Conservation (phyloP, 2,113 vertebrate genomes). For the Notothenia rossii region DNA sequence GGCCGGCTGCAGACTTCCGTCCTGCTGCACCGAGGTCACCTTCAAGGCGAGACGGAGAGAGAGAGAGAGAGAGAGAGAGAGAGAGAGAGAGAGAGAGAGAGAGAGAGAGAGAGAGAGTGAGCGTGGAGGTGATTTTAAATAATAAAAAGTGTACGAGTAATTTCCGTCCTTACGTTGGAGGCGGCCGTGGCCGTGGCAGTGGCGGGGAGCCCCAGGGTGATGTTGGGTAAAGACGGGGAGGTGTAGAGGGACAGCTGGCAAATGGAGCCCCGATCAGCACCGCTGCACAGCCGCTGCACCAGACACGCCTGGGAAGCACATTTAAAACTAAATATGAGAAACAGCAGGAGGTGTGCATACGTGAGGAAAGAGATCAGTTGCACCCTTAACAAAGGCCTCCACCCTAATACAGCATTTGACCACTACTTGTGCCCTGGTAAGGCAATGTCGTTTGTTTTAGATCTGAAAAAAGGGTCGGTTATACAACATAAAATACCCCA, state of each 20-base stretch:
- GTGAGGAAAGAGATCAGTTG: constrained; percentile 10
- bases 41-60: constrained; percentile 52
- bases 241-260: constrained; percentile 94
- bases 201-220: constrained; percentile 93
- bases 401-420: too few relatives aligned
- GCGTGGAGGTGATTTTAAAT: not conserved
- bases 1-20: constrained; percentile 88
- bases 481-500: too few relatives aligned
- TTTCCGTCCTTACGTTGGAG: constrained; percentile 70
- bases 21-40: constrained; percentile 89
- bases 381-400: not conserved
- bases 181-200: constrained; percentile 81
- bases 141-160: not conserved
- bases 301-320: constrained; percentile 84
- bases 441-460: too few relatives aligned
- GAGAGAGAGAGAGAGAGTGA: not conserved
- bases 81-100: not conserved
- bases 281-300: constrained; percentile 88
- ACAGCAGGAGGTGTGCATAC: constrained; percentile 9
- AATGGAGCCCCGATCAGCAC: constrained; percentile 86
- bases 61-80: not conserved
- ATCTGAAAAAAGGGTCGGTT: too few relatives aligned
- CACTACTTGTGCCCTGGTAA: too few relatives aligned
- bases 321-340: constrained; percentile 26
- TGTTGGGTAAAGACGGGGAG: constrained; percentile 95